Conservation (phyloP, 2,113 vertebrate species). For the Spermophilus dauricus region DNA sequence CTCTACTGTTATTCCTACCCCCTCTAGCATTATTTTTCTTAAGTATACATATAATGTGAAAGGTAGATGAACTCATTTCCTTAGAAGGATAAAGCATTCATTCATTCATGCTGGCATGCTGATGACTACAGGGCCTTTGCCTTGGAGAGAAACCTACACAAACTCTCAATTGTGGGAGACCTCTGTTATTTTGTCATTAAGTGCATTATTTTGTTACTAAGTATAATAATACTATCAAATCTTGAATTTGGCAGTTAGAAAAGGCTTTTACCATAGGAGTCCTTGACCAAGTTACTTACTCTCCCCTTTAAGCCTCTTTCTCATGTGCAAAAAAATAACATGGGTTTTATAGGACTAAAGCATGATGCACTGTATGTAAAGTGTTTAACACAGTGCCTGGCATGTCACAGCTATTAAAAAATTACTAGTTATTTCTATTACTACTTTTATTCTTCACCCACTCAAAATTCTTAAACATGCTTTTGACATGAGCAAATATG, state of each 20-base stretch:
- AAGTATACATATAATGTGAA: background rate
- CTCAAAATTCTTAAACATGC: slow-evolving; percentile 33
- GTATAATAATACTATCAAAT: background rate
- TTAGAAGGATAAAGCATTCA: slow-evolving; percentile 26
- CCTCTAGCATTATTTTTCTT: slow-evolving; percentile 29
- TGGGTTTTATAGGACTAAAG: background rate
- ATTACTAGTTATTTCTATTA: background rate
- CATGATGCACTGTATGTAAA: background rate
- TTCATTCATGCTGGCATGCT: slow-evolving; percentile 16
- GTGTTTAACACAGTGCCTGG: background rate
- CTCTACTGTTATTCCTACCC: background rate
- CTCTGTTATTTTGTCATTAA: background rate
- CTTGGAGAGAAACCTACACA: background rate
- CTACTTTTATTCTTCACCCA: slow-evolving; percentile 39
- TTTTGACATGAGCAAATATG: slow-evolving; percentile 50
- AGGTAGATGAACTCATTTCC: background rate
- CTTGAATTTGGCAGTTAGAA: slow-evolving; percentile 8
- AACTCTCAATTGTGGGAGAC: background rate
- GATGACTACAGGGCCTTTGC: slow-evolving; percentile 11
- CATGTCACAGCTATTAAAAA: slow-evolving; percentile 1
- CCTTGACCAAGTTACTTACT: background rate
- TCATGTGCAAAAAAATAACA: background rate
- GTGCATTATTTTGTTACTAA: background rate
- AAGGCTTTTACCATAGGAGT: background rate
- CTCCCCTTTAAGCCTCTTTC: slow-evolving; percentile 42